phyloP scores from a whole-genome alignment of 2,113 vertebrate genomes.

The Malaclemys terrapin region DNA sequence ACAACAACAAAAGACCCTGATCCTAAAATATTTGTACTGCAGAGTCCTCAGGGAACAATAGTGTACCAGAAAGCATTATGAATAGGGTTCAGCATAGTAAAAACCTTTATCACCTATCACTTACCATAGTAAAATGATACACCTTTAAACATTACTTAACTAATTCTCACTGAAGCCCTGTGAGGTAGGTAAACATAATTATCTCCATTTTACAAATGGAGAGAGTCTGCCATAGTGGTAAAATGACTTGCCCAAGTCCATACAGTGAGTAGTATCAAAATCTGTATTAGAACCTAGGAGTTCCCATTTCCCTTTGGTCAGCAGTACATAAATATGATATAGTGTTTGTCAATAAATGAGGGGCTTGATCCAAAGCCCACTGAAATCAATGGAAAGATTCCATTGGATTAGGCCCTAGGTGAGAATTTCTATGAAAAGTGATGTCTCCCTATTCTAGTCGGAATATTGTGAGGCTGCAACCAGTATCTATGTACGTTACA shows the following conservation, averaged over 20 bases:
- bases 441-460: not conserved
- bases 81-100: not conserved
- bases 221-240: not conserved
- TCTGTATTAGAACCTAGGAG: no score
- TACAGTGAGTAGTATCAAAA: no score
- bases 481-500: not conserved
- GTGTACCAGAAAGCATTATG: not conserved
- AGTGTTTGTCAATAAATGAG: no score
- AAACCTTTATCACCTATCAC: not conserved
- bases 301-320: not conserved
- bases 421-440: not conserved
- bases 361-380: not conserved
- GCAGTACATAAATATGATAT: not conserved
- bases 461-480: not conserved
- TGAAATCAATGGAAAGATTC: not conserved
- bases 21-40: not conserved
- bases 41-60: not conserved
- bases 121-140: not conserved
- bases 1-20: not conserved
- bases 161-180: not conserved
- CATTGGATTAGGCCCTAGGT: not conserved
- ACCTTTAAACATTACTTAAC: not conserved
- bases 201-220: not conserved
- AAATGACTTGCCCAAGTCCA: not conserved
- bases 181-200: not conserved